Evolutionary conservation across 2,888 invertebrate genomes (phyloP).

Genomic region (Heliconius aoede): DNA sequence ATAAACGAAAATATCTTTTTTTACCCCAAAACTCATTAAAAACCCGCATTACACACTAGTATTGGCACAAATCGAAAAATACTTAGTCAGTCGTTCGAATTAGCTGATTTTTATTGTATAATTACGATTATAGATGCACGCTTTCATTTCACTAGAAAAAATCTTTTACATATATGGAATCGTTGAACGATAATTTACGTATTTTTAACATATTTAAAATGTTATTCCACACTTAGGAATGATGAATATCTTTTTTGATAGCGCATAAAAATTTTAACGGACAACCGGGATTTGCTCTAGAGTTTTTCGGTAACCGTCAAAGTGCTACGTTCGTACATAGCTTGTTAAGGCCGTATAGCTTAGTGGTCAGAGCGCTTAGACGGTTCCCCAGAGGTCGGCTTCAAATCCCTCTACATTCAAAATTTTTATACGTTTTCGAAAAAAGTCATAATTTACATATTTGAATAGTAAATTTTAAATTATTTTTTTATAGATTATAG

Average conservation of each 20-base stretch:
- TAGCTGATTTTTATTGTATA: constrained; percentile 30
- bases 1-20: neutral
- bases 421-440: too few relatives aligned
- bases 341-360: too few relatives aligned
- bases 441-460: constrained; percentile 9
- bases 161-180: constrained; percentile 28
- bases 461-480: constrained; percentile 38
- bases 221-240: too few relatives aligned
- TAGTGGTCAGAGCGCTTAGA: too few relatives aligned
- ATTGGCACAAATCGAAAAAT: constrained; percentile 32
- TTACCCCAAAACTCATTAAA: neutral
- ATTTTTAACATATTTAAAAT: constrained; percentile 9
- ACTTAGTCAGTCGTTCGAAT: constrained; percentile 37
- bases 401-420: too few relatives aligned
- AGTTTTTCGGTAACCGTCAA: too few relatives aligned
- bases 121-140: constrained; percentile 36
- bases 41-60: constrained; percentile 14
- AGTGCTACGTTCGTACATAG: too few relatives aligned
- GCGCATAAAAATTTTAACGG: too few relatives aligned
- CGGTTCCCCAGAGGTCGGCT: too few relatives aligned
- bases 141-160: constrained; percentile 37
- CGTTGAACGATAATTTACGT: constrained; percentile 25
- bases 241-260: too few relatives aligned
- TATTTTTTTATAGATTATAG: constrained; percentile 31
- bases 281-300: too few relatives aligned